phyloP scores from a whole-genome alignment of 2,113 vertebrate genomes.

The Platichthys stellatus region DNA sequence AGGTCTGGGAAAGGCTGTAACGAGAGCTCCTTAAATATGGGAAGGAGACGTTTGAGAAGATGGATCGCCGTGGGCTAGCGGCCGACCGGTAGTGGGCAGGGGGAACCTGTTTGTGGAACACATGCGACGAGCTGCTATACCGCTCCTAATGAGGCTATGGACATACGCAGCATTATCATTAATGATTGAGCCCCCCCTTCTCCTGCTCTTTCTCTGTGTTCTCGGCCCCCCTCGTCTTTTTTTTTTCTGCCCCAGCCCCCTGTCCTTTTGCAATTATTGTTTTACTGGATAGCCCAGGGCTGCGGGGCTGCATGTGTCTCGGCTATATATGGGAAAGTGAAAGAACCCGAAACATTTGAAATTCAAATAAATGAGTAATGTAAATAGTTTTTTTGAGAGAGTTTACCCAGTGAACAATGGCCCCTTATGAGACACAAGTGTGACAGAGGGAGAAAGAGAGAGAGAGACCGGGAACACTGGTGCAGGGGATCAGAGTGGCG shows the following conservation, averaged over 20 bases:
- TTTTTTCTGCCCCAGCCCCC: constrained; percentile 66
- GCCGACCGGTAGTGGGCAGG: constrained; percentile 84
- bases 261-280: constrained; percentile 91
- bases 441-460: constrained; percentile 83
- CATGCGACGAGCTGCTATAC: constrained; percentile 89
- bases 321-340: constrained; percentile 47
- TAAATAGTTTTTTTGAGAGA: constrained; percentile 99
- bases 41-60: constrained; percentile 83
- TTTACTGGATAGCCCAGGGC: constrained; percentile 89
- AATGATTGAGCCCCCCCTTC: constrained; percentile 89
- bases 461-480: constrained; percentile 72
- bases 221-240: constrained; percentile 56
- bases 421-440: constrained; percentile 96
- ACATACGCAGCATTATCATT: constrained; percentile 94
- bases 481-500: constrained; percentile 85
- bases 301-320: constrained; percentile 58
- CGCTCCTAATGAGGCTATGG: constrained; percentile 92
- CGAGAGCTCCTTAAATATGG: constrained; percentile 80
- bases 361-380: constrained; percentile 98
- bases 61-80: constrained; percentile 86
- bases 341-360: constrained; percentile 83
- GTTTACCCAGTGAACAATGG: constrained; percentile 98
- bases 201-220: constrained; percentile 33
- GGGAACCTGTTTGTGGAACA: constrained; percentile 92
- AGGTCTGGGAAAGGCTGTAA: constrained; percentile 77